Evolutionary conservation across 1,140 invertebrate genomes (phyloP), one percentile per base, ranked within the genome.

Genomic region (Tetraneura akinire): DNA sequence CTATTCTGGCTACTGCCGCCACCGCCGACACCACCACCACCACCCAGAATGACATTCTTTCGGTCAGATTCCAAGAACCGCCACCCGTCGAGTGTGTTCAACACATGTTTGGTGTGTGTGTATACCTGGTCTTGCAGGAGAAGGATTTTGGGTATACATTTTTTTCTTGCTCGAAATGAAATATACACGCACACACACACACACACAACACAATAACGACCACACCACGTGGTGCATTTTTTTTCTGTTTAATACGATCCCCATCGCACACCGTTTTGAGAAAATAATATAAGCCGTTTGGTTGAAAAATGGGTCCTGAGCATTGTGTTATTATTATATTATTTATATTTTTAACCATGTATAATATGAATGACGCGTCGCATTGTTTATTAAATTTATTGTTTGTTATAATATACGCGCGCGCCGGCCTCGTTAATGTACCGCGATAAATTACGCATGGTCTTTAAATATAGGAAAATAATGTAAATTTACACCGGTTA

Each of bases 11-110:
- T 18, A 23, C 49, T 26, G n/a, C 47, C 73, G 23, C 51, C 16
- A 11, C 29, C 21, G 18, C 51, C 14, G 18, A 32, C 68, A 4
- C 21, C 37, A 9, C 55, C 21, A 16, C 16, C 29, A 42, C 74
- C 74, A 78, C 74, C 74, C 74, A 62, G 74, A 78, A 78, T 78
- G 74, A 78, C 74, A 78, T 78, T 78, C 74, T 78, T 78, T 78
- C 74, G 74, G 55, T 78, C 74, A 62, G 74, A 78, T 78, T 78
- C 74, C 55, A 37, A 78, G 74, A 78, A 78, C 74, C 74, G 55
- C 74, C 74, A 78, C 74, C 74, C 74, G 74, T 78, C 42, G 74
- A 78, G 74, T 60, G 74, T 78, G 74, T 78, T 78, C 74, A 78
- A 78, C 74, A 78, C 73, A 78, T 78, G 74, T 78, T 78, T 23